Conservation (phyloP, 2,113 vertebrate genomes). For the Toxotes chatareus region DNA sequence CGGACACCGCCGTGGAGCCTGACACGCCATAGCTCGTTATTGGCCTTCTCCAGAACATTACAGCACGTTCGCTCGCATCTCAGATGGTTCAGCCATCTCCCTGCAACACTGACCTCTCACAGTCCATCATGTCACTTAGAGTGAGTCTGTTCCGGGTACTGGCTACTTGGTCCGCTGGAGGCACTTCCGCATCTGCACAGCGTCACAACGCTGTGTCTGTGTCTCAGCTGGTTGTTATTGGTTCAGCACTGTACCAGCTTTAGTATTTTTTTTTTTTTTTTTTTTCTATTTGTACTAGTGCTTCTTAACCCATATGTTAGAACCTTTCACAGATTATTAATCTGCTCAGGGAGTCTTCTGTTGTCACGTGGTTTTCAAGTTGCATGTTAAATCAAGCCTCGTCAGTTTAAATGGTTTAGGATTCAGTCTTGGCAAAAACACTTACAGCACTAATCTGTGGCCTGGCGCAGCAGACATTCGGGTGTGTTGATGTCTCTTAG, state of each 20-base stretch:
- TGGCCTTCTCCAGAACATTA: neutral
- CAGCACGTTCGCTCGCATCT: neutral
- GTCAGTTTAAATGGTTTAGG: neutral
- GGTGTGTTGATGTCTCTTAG: neutral
- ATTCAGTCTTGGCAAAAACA: neutral
- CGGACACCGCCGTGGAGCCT: conserved; percentile 59
- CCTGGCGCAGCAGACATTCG: neutral
- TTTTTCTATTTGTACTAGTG: neutral
- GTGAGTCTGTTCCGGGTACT: conserved; percentile 1
- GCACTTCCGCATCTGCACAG: neutral
- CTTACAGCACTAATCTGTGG: conserved; percentile 1
- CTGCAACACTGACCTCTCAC: neutral
- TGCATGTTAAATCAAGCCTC: neutral
- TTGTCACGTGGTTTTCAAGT: conserved; percentile 16
- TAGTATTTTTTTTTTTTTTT: neutral
- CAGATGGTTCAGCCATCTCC: neutral
- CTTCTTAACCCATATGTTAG: conserved; percentile 3
- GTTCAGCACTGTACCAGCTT: neutral
- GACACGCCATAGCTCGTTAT: conserved; percentile 66
- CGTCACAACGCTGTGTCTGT: neutral
- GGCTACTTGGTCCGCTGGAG: neutral
- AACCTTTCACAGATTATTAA: neutral
- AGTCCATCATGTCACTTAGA: neutral
- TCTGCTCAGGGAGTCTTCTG: conserved; percentile 44
- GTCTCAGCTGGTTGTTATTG: neutral